These are phyloP conservation scores for Leptobrachium leishanense DNA, from an alignment of 2,113 vertebrate genomes.

Conservation along the genomic window DNA sequence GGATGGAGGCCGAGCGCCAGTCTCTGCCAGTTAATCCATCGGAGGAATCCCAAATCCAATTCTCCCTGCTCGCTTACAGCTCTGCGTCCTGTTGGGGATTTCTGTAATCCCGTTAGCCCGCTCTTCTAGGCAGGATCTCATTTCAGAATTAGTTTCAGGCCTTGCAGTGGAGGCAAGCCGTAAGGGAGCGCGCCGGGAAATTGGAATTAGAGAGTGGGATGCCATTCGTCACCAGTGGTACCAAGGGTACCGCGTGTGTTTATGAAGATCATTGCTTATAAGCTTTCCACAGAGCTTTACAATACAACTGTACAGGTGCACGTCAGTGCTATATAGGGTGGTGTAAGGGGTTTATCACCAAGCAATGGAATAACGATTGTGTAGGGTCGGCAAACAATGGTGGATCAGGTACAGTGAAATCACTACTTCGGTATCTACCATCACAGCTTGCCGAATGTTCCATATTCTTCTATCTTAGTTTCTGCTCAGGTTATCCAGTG, in stretches of 20 bases:
- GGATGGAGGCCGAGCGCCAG: constrained; percentile 17
- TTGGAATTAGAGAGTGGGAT: neutral
- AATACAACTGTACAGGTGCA: neutral
- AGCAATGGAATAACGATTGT: too few species aligned
- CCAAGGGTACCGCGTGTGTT: neutral
- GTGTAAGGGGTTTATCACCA: too few species aligned
- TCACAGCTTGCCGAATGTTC: too few species aligned
- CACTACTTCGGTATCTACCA: too few species aligned
- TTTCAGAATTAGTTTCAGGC: constrained; percentile 26
- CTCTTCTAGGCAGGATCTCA: constrained; percentile 22
- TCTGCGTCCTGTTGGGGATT: constrained; percentile 44
- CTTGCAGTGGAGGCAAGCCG: neutral
- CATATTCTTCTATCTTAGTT: too few species aligned
- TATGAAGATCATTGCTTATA: neutral
- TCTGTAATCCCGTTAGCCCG: constrained; percentile 42
- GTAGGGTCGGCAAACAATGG: too few species aligned
- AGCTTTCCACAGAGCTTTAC: neutral
- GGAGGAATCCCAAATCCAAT: constrained; percentile 43
- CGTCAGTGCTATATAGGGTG: neutral
- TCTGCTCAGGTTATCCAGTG: too few species aligned
- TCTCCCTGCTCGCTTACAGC: constrained; percentile 43
- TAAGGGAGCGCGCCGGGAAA: neutral
- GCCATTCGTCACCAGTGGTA: neutral
- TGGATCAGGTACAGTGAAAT: too few species aligned
- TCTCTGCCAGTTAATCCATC: constrained; percentile 35